Evolutionary conservation across 2,797 vertebrate genomes (phyloP).

Genomic region (Thalassophryne amazonica): DNA sequence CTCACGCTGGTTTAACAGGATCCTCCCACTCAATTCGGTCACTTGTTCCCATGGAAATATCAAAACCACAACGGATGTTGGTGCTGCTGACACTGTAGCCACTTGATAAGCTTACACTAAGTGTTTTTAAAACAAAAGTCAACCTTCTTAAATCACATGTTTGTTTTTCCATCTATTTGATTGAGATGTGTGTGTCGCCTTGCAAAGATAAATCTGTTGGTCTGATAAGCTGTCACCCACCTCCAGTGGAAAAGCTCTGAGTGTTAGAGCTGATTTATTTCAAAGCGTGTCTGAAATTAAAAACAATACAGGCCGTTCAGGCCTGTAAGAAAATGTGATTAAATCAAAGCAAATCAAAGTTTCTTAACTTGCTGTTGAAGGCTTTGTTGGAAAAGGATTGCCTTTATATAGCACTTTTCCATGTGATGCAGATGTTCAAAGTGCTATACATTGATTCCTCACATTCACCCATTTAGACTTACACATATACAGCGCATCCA

Average conservation of each 20-base stretch:
- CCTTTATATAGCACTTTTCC: too few relatives aligned
- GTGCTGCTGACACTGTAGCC: conserved; percentile 23
- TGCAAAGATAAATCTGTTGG: conserved; percentile 17
- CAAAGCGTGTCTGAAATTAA: neutral
- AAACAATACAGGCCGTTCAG: neutral
- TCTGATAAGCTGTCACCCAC: conserved; percentile 13
- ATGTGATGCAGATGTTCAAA: neutral
- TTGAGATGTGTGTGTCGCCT: conserved; percentile 23
- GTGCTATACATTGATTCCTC: neutral
- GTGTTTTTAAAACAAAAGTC: conserved; percentile 38
- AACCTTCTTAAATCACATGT: conserved; percentile 32
- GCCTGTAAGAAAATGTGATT: neutral
- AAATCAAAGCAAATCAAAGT: neutral
- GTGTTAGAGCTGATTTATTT: neutral
- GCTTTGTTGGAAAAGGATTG: neutral
- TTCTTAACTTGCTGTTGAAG: neutral
- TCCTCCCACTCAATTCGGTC: conserved; percentile 57
- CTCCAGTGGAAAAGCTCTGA: neutral
- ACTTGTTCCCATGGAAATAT: conserved; percentile 75
- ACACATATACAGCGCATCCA: too few relatives aligned
- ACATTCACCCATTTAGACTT: too few relatives aligned
- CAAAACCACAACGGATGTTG: conserved; percentile 58
- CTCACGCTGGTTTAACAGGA: conserved; percentile 34
- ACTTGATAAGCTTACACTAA: conserved; percentile 62
- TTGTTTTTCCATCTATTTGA: conserved; percentile 50